Conservation (phyloP, 1,140 invertebrate genomes). For the Apis florea region DNA sequence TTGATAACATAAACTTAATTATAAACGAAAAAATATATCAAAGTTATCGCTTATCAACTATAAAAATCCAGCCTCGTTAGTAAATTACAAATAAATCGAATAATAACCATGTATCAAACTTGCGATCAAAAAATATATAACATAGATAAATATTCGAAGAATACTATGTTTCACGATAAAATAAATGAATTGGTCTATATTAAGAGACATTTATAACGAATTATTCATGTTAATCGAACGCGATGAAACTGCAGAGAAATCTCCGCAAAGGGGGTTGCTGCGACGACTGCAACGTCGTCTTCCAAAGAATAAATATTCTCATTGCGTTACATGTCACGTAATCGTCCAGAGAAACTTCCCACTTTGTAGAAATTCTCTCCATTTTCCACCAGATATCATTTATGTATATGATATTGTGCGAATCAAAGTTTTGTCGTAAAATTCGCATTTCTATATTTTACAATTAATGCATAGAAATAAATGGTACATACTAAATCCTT, state of each 20-base stretch:
- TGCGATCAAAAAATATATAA: not conserved
- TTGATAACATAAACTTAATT: too few species aligned
- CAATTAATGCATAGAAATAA: too few species aligned
- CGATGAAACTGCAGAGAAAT: constrained; percentile 24
- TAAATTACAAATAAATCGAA: not conserved
- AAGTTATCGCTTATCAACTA: not conserved
- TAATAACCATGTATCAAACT: not conserved
- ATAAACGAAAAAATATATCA: too few species aligned
- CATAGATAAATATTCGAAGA: not conserved
- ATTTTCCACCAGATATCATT: not conserved
- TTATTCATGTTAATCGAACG: constrained; percentile 3
- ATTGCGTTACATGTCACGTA: constrained; percentile 32
- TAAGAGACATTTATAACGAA: not conserved
- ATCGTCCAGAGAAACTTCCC: not conserved
- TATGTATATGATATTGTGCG: not conserved
- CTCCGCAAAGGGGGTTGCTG: constrained; percentile 7
- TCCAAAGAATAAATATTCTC: constrained; percentile 36
- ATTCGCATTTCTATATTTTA: not conserved
- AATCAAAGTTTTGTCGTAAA: not conserved
- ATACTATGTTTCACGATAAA: not conserved
- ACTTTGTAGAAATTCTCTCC: not conserved
- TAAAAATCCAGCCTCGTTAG: too few species aligned
- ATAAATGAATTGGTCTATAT: not conserved
- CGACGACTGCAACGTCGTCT: not conserved
- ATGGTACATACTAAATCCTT: too few species aligned